Base-by-base conservation (phyloP, 2,113 vertebrate species). In the Eptesicus fuscus region DNA sequence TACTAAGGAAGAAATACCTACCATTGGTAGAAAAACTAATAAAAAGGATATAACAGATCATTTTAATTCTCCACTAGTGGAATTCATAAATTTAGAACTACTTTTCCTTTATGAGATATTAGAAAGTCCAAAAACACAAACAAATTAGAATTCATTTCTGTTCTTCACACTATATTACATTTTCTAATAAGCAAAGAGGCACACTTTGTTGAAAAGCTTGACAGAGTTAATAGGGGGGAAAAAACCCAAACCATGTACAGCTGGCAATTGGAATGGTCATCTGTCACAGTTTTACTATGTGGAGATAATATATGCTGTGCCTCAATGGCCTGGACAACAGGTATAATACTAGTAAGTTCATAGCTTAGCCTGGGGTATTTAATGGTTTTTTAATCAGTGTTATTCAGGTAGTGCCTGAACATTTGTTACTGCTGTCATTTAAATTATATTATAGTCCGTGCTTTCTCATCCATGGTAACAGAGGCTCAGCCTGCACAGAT, bases 131-230 rank as follows among this genome's bases (percentile, higher is more conserved):
- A 20, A 83, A 93, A 44, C n/a, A 84, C 37, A 93, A 90, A 79
- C 2, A 49, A 73, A 77, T 82, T 77, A 17, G 0, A 16, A n/a
- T 25, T 96, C 20, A 93, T 35, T 65, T 95, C 49, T 93, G 32
- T 35, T 65, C 90, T 96, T 95, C 0, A 0, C 14, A 56, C 40
- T 53, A 74, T 91, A 95, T 95, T 93, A 92, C 42, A 77, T 56
- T 85, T 97, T 96, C 56, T 25, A 97, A 76, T 83, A 87, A 95
- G 49, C 32, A 78, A 18, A 14, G 53, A 96, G 83, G 63, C 44
- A 85, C 25, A 80, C 7, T 35, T 70, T 59, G 4, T 89, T 89
- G 37, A 92, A 47, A 76, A 82, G 42, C 37, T 85, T 83, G 51
- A 42, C 69, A 95, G 35, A 59, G 95, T 96, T 93, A 96, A 83